Evolutionary conservation across 2,797 vertebrate genomes (phyloP), one percentile per base, ranked within the genome.

Genomic region (Melanotaenia nigrans): DNA sequence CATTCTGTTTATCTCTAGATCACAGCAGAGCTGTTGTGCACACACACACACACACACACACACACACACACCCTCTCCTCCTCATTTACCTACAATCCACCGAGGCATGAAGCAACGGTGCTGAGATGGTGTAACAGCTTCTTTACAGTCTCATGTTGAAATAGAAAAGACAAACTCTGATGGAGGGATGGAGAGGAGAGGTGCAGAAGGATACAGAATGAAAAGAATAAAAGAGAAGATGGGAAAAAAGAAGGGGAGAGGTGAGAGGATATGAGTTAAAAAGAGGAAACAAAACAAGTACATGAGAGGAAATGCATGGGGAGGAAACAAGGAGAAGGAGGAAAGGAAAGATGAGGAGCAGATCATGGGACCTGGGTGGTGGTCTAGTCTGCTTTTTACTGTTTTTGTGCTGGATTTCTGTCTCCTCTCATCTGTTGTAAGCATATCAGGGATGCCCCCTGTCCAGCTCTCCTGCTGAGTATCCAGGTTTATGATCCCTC

Each of bases 401-500:
- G 28, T 28, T 28, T 28, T 28, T 28, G 28, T 28, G 28, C 3
- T 28, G 28, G 28, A 28, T 28, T 28, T 28, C 28, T 28, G 28
- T 28, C 28, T 28, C 28, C 28, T 28, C 28, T 28, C 28, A 4
- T 28, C 28, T 28, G 28, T 28, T 28, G 28, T 28, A 28, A 28
- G 28, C 28, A 28, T 35, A 6, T 77, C 13, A 4, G 36, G 49
- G 73, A 65, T 9, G 62, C 22, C 22, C 7, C 33, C 38, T 5
- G 24, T 13, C 65, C 40, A 0, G 36, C 56, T 36, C 47, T 71
- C 35, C 55, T 57, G 49, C 45, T 64, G 28, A 20, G 55, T 2
- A 42, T 51, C 4, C 63, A 59, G 69, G 63, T 75, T 73, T 61
- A 47, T 35, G 65, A 70, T 75, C 61, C 58, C 74, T 80, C 77